A percentile compares a stretch with the other conserved stretches of the same genome.
Evolutionary conservation across 2,113 vertebrate species (phyloP).

Genomic region (Oncorhynchus clarkii): DNA sequence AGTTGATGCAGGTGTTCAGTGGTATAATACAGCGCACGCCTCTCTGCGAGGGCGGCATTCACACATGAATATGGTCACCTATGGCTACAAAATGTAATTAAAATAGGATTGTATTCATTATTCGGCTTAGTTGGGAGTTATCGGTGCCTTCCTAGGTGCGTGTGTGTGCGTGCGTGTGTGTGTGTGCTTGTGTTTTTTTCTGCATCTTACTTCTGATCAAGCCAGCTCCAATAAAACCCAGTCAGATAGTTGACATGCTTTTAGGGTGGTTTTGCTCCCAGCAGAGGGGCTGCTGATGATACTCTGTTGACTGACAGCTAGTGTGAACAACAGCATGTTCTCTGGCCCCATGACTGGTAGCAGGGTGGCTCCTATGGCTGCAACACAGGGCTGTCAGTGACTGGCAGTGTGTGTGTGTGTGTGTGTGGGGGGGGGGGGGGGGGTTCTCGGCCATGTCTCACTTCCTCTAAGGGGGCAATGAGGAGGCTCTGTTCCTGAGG

Average conservation of each 20-base stretch:
- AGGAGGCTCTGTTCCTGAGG: neutral
- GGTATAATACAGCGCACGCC: neutral
- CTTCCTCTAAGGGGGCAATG: neutral
- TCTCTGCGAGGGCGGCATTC: neutral
- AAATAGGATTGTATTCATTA: neutral
- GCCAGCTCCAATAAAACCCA: neutral
- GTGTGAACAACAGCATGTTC: neutral
- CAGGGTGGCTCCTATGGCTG: neutral
- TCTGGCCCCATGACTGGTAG: neutral
- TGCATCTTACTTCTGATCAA: neutral
- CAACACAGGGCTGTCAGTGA: neutral
- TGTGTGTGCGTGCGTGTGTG: no score
- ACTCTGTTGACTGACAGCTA: conserved; percentile 4
- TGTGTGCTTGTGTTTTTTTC: no score
- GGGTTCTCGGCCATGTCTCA: neutral
- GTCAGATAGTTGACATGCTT: neutral
- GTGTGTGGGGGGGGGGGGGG: no score
- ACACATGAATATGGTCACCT: conserved; percentile 13
- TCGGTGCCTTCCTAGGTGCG: no score
- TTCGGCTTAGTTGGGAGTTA: neutral
- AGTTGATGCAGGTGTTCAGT: neutral
- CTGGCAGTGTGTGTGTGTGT: conserved; percentile 1
- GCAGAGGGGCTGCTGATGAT: neutral
- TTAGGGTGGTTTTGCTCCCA: neutral
- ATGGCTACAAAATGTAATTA: conserved; percentile 30